These are phyloP conservation scores for Lucinisca nassula DNA, from an alignment of 2,888 invertebrate species.

Conservation along the genomic window DNA sequence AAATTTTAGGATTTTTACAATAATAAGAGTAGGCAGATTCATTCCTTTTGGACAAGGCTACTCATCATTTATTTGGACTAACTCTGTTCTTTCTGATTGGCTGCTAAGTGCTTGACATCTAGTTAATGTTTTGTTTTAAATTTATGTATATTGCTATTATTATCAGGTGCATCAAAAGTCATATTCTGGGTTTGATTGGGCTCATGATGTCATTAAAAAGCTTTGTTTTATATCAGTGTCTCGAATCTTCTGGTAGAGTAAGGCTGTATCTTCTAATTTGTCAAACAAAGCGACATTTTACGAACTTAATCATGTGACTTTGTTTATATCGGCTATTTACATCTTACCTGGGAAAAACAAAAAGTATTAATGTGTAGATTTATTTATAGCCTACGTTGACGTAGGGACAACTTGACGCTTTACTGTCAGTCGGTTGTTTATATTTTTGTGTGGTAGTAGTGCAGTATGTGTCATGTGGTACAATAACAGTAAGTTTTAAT, in stretches of 20 bases:
- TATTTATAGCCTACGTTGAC: not conserved
- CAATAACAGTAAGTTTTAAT: not conserved
- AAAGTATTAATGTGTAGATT: not conserved
- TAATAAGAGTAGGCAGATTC: too few relatives aligned
- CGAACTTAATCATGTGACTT: not conserved
- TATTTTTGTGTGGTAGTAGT: too few relatives aligned
- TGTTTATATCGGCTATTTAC: constrained; percentile 5
- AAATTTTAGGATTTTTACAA: too few relatives aligned
- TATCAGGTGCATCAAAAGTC: too few relatives aligned
- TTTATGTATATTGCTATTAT: too few relatives aligned
- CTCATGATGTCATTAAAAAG: not conserved
- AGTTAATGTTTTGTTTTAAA: too few relatives aligned
- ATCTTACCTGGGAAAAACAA: not conserved
- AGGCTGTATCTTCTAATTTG: not conserved
- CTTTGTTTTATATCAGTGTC: not conserved
- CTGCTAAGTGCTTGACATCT: too few relatives aligned
- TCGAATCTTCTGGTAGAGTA: not conserved
- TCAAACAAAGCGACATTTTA: not conserved
- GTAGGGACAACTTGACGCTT: not conserved
- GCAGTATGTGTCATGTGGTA: not conserved
- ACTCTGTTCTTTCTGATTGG: too few relatives aligned
- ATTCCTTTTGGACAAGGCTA: too few relatives aligned
- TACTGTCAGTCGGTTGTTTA: not conserved
- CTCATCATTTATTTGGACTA: too few relatives aligned
- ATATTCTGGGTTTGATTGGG: not conserved